Evolutionary conservation across 2,113 vertebrate genomes (phyloP).

Genomic region (Gambusia affinis): DNA sequence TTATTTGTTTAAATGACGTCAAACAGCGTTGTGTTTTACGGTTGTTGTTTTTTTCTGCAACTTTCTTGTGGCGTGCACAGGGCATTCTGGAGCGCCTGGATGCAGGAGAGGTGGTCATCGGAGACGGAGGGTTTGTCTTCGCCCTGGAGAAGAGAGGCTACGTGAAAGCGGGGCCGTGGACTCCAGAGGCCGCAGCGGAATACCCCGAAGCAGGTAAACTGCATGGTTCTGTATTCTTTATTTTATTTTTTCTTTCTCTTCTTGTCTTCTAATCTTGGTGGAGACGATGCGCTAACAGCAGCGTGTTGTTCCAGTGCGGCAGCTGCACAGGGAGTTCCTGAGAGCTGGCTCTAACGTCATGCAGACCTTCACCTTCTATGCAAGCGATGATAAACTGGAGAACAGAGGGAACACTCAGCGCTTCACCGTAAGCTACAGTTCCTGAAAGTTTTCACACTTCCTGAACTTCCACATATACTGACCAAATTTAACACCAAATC

Average conservation of each 20-base stretch:
- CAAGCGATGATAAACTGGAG: conserved; percentile 95
- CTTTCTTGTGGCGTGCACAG: conserved; percentile 64
- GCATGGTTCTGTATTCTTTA: not conserved
- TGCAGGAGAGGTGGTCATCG: conserved; percentile 91
- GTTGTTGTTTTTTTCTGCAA: not conserved
- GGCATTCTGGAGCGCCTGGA: conserved; percentile 91
- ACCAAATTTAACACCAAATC: too few species aligned
- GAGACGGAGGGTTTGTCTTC: conserved; percentile 96
- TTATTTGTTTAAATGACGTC: not conserved
- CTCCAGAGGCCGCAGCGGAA: conserved; percentile 92
- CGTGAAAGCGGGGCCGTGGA: conserved; percentile 97
- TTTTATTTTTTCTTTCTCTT: too few species aligned
- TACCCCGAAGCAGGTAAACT: conserved; percentile 90
- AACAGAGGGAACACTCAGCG: conserved; percentile 92
- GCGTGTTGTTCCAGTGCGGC: conserved; percentile 81
- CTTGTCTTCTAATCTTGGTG: too few species aligned
- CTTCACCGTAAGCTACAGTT: conserved; percentile 85
- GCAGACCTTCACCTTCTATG: conserved; percentile 97
- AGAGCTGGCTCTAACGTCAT: conserved; percentile 92
- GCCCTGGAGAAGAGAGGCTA: conserved; percentile 97
- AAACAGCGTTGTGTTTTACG: not conserved
- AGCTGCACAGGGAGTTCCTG: conserved; percentile 97
- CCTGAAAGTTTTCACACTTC: not conserved
- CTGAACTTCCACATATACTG: not conserved
- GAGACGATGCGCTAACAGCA: not conserved